Evolutionary conservation across 2,888 invertebrate species (phyloP).

Genomic region (Tribolium freemani): DNA sequence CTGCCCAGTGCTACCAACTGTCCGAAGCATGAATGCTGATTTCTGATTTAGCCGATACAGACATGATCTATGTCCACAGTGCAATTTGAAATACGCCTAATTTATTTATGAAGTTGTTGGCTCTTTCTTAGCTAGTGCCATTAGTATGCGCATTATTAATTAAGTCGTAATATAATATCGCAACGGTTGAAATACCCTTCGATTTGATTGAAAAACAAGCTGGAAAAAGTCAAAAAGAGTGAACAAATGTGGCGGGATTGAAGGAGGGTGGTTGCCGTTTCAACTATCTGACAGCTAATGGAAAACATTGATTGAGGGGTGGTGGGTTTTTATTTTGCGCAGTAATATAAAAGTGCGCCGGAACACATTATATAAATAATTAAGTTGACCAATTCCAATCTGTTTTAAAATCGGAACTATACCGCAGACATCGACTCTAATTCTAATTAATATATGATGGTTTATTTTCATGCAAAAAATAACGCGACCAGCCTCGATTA

Average conservation of each 20-base stretch:
- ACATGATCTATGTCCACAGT: constrained; percentile 56
- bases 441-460: constrained; percentile 51
- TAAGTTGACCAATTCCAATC: constrained; percentile 53
- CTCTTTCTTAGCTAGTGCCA: constrained; percentile 49
- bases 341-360: constrained; percentile 49
- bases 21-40: constrained; percentile 57
- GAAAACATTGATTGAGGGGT: constrained; percentile 52
- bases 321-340: constrained; percentile 52
- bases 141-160: constrained; percentile 52
- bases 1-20: constrained; percentile 58
- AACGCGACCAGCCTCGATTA: constrained; percentile 25
- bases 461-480: constrained; percentile 45
- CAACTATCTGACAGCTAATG: constrained; percentile 51
- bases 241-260: constrained; percentile 44
- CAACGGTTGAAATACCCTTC: background rate
- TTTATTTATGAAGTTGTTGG: constrained; percentile 57
- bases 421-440: constrained; percentile 50
- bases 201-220: constrained; percentile 36
- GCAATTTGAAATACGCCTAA: constrained; percentile 57
- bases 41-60: constrained; percentile 59
- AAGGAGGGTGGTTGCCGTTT: constrained; percentile 45
- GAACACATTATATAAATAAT: constrained; percentile 53
- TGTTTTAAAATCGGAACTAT: constrained; percentile 49
- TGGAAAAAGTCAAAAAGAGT: constrained; percentile 39
- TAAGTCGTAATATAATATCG: constrained; percentile 49